Evolutionary conservation across 2,888 invertebrate genomes (phyloP).

Genomic region (Sinohyriopsis cumingii): DNA sequence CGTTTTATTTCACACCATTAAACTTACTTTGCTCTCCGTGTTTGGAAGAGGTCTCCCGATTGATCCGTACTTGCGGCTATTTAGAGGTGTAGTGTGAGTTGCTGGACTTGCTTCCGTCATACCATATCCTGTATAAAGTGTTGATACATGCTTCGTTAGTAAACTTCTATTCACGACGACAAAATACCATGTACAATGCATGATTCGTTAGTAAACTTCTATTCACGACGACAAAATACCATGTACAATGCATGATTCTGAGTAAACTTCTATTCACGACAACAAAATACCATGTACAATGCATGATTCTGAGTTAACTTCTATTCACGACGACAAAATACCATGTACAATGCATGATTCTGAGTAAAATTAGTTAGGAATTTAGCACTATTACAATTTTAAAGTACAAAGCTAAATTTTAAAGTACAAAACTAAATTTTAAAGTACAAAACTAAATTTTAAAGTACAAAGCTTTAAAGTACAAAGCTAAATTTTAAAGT

Average conservation of each 20-base stretch:
- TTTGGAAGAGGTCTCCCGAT: slow-evolving; percentile 79
- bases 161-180: not conserved
- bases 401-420: too few species aligned
- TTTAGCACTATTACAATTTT: too few species aligned
- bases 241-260: too few species aligned
- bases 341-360: too few species aligned
- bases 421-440: too few species aligned
- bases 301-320: too few species aligned
- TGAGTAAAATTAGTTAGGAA: too few species aligned
- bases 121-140: slow-evolving; percentile 53
- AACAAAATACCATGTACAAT: too few species aligned
- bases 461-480: too few species aligned
- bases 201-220: not conserved
- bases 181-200: too few species aligned
- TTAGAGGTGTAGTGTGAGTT: slow-evolving; percentile 46
- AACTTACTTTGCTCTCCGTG: slow-evolving; percentile 76
- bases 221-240: not conserved
- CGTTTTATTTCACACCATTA: not conserved
- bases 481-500: too few species aligned
- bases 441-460: too few species aligned
- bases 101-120: slow-evolving; percentile 64
- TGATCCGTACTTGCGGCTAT: slow-evolving; percentile 78
- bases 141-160: not conserved
- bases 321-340: not conserved
- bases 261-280: not conserved